Percentiles rank a stretch among this genome's conserved stretches.
Conservation (phyloP, 2,113 vertebrate genomes). For the Piaya cayana region DNA sequence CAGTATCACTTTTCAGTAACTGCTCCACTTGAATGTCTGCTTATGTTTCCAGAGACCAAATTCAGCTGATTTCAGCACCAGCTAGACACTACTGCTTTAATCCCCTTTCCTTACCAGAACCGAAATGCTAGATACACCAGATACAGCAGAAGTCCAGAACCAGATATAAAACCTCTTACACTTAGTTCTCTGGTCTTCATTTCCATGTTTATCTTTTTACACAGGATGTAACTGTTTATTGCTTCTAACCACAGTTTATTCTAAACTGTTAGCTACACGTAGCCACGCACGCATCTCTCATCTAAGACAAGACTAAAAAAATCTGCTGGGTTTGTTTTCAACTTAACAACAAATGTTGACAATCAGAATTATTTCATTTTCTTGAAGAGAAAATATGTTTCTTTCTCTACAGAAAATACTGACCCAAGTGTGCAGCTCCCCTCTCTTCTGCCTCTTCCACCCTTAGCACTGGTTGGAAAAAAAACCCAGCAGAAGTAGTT, state of each 20-base stretch:
- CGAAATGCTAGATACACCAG: not conserved
- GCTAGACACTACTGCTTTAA: not conserved
- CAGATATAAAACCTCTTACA: not conserved
- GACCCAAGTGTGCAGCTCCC: not conserved
- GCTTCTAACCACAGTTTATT: not conserved
- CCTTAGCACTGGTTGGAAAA: not conserved
- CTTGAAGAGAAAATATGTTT: not conserved
- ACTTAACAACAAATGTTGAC: not conserved
- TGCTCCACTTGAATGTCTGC: not conserved
- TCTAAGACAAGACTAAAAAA: not conserved
- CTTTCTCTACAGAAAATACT: not conserved
- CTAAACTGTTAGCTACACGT: not conserved
- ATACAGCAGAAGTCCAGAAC: not conserved
- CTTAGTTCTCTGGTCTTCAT: not conserved
- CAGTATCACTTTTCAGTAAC: not conserved
- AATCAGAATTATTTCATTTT: not conserved
- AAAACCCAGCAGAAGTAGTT: not conserved
- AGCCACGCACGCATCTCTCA: accelerated
- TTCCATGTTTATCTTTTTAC: not conserved
- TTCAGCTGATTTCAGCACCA: not conserved
- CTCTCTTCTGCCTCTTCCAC: not conserved
- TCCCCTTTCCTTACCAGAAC: not conserved
- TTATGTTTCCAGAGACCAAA: not conserved
- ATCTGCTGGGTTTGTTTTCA: not conserved
- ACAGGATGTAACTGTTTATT: not conserved